A percentile compares a stretch with the other conserved stretches of the same genome.
Evolutionary conservation across 2,888 invertebrate species (phyloP).

Genomic region (Eupithecia exiguata): DNA sequence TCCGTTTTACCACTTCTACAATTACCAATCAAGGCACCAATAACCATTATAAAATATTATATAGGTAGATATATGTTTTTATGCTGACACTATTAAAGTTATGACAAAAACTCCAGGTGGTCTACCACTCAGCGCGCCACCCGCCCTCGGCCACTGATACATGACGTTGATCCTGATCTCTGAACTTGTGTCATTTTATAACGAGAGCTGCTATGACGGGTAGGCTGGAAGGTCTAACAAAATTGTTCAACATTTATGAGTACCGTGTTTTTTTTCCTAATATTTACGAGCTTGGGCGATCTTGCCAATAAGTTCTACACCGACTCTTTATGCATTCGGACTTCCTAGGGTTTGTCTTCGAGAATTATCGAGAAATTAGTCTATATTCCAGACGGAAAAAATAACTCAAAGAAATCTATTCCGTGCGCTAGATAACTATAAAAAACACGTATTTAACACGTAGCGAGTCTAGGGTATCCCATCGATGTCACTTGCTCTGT

Average conservation of each 20-base stretch:
- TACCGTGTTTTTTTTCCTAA: neutral
- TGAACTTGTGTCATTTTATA: conserved; percentile 55
- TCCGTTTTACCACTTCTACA: neutral
- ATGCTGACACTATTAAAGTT: conserved; percentile 3
- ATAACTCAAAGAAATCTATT: too few relatives aligned
- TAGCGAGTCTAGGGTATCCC: too few relatives aligned
- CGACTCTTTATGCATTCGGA: too few relatives aligned
- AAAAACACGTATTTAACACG: too few relatives aligned
- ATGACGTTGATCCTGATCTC: conserved; percentile 55
- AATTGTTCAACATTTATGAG: neutral
- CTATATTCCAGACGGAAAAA: too few relatives aligned
- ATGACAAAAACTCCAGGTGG: conserved; percentile 35
- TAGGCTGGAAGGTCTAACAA: neutral
- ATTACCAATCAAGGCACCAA: neutral
- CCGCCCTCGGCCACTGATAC: conserved; percentile 48
- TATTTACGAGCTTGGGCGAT: neutral
- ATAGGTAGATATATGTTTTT: conserved; percentile 9
- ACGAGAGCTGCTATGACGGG: neutral
- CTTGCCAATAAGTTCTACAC: neutral
- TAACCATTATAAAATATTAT: conserved; percentile 4
- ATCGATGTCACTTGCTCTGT: too few relatives aligned
- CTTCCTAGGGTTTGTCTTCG: too few relatives aligned
- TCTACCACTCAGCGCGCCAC: conserved; percentile 40
- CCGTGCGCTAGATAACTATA: too few relatives aligned
- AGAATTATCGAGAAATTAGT: too few relatives aligned